phyloP scores from a whole-genome alignment of 2,797 vertebrate genomes.

The Okamejei kenojei region DNA sequence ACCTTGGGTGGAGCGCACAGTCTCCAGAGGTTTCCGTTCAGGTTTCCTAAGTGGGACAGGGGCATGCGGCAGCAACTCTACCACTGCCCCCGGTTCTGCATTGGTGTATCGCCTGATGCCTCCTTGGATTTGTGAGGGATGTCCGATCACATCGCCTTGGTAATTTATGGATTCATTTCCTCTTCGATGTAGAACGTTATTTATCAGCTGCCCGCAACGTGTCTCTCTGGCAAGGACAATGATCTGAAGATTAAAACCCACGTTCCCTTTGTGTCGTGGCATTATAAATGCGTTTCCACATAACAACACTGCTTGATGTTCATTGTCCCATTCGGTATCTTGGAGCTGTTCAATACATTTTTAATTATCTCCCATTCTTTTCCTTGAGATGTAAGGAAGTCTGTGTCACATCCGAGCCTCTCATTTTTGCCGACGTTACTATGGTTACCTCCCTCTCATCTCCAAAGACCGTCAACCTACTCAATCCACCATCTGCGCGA shows the following conservation, averaged over 20 bases:
- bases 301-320: background rate
- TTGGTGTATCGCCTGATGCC: no score
- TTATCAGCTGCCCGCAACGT: background rate
- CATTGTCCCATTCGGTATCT: background rate
- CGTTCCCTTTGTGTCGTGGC: background rate
- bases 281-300: background rate
- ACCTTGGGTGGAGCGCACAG: no score
- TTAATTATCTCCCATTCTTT: background rate
- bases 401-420: background rate
- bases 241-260: background rate
- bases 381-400: background rate
- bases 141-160: background rate
- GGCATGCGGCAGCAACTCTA: background rate
- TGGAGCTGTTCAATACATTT: background rate
- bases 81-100: background rate
- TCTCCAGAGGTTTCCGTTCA: no score
- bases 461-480: background rate
- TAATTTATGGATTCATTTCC: slow-evolving; percentile 18
- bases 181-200: background rate
- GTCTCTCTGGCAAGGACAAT: background rate
- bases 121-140: no score
- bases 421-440: background rate
- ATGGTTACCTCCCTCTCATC: background rate
- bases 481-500: background rate
- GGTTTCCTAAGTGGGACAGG: no score